These are phyloP conservation scores for Megalopta genalis DNA, from an alignment of 1,140 invertebrate genomes.

Conservation along the genomic window DNA sequence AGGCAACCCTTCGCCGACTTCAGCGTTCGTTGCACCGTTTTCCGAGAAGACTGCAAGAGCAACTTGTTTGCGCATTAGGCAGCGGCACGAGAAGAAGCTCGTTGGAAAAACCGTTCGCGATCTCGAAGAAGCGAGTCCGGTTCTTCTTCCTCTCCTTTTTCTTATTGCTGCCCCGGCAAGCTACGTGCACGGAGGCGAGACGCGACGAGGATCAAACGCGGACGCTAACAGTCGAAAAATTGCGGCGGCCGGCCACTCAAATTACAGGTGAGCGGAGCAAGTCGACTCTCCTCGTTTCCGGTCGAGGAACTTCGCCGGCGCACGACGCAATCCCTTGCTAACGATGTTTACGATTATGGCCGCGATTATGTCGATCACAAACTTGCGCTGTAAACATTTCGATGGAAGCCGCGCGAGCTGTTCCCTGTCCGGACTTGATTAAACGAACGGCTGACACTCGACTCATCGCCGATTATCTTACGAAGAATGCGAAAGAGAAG, in stretches of 20 bases:
- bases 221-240: not conserved
- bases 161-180: too few relatives aligned
- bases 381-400: too few relatives aligned
- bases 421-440: too few relatives aligned
- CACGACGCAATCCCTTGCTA: too few relatives aligned
- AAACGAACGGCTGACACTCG: too few relatives aligned
- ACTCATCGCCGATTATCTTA: too few relatives aligned
- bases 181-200: not conserved
- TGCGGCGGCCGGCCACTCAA: not conserved
- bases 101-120: not conserved
- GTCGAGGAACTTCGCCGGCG: not conserved
- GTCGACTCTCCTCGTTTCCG: not conserved
- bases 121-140: not conserved
- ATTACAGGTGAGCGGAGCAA: not conserved
- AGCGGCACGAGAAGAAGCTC: not conserved
- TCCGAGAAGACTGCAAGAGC: not conserved
- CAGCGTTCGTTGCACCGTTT: not conserved
- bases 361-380: too few relatives aligned
- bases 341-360: too few relatives aligned
- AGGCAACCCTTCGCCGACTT: not conserved
- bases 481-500: too few relatives aligned
- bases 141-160: not conserved
- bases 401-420: too few relatives aligned
- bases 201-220: not conserved
- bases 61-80: slow-evolving; percentile 5